Conservation (phyloP, 1,140 invertebrate species). For the Planococcus citri region DNA sequence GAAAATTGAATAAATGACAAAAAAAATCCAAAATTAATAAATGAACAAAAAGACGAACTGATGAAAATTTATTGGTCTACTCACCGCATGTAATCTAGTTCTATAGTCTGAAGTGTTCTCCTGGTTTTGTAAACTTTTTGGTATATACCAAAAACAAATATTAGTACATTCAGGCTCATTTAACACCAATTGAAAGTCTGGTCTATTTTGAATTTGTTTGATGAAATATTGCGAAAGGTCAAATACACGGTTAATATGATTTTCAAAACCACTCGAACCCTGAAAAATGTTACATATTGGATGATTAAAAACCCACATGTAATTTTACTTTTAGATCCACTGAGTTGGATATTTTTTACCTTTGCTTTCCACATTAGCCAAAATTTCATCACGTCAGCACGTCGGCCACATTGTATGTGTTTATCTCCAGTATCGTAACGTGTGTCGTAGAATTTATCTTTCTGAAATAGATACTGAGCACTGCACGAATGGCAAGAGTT, state of each 20-base stretch:
- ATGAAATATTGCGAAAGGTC: slow-evolving; percentile 58
- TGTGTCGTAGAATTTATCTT: slow-evolving; percentile 93
- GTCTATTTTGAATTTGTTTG: slow-evolving; percentile 47
- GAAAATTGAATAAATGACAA: slow-evolving; percentile 20
- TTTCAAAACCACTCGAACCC: slow-evolving; percentile 64
- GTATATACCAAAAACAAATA: slow-evolving; percentile 92
- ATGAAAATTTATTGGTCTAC: not conserved
- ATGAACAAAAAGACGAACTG: no score
- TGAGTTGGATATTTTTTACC: slow-evolving; percentile 29
- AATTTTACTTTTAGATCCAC: no score
- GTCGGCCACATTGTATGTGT: slow-evolving; percentile 81
- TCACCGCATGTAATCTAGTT: slow-evolving; percentile 52
- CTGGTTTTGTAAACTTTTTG: slow-evolving; percentile 52
- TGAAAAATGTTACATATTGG: slow-evolving; percentile 27
- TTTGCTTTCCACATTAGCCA: slow-evolving; percentile 98
- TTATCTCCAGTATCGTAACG: slow-evolving; percentile 86
- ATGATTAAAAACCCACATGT: no score
- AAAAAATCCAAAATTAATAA: no score
- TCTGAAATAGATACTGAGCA: slow-evolving; percentile 86
- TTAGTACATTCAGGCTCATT: slow-evolving; percentile 82
- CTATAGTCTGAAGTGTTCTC: slow-evolving; percentile 47
- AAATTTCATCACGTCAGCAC: slow-evolving; percentile 88
- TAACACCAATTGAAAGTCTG: slow-evolving; percentile 59
- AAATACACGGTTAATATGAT: slow-evolving; percentile 66
- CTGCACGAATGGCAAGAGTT: slow-evolving; percentile 50